Percentiles rank a stretch among this genome's conserved stretches.
phyloP scores from a whole-genome alignment of 2,797 vertebrate species.

The Capromys pilorides region DNA sequence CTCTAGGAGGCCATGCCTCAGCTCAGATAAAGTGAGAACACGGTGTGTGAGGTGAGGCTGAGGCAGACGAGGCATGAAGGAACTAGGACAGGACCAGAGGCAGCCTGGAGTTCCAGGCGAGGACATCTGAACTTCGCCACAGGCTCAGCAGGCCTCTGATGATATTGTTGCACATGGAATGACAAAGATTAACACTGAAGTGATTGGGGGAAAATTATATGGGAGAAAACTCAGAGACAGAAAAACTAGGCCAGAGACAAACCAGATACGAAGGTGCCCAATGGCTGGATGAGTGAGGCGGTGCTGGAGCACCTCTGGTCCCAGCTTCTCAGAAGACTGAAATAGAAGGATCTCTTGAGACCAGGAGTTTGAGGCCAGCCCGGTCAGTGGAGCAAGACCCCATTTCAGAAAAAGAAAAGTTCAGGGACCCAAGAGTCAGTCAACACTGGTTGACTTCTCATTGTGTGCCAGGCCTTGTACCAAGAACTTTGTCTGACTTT shows the following conservation, averaged over 20 bases:
- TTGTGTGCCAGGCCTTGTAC: not conserved
- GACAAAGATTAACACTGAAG: not conserved
- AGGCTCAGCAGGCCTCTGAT: no score
- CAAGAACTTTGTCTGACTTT: not conserved
- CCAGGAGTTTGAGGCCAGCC: not conserved
- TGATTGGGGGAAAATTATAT: not conserved
- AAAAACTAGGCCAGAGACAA: not conserved
- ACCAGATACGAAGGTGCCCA: not conserved
- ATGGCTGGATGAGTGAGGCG: not conserved
- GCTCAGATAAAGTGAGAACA: not conserved
- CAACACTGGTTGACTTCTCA: not conserved
- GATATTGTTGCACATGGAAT: not conserved
- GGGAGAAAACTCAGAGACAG: not conserved
- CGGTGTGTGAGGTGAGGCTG: accelerated
- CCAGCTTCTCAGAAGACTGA: not conserved
- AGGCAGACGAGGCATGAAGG: not conserved
- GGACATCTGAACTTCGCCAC: not conserved
- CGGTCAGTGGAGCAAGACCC: not conserved
- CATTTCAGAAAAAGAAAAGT: not conserved
- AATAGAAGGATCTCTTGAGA: not conserved
- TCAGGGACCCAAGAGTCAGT: not conserved
- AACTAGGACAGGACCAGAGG: not conserved
- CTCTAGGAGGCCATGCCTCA: not conserved
- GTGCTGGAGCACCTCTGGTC: accelerated
- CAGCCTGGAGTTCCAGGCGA: not conserved